Base-by-base conservation (phyloP, 2,113 vertebrate genomes). In the Saccopteryx bilineata region DNA sequence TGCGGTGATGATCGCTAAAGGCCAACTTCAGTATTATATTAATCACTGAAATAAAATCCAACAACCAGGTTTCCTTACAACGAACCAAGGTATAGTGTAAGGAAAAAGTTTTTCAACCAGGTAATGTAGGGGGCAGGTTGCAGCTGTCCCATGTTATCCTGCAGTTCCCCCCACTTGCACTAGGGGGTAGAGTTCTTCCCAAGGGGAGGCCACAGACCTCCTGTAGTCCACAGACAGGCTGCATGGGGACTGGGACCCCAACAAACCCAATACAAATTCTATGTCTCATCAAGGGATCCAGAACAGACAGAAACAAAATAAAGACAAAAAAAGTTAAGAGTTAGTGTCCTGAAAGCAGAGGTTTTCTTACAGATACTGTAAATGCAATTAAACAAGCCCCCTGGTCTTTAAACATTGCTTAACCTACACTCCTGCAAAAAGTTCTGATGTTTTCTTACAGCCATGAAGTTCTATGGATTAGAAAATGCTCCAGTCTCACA, bases 301-400 rank as follows among this genome's bases (percentile, higher is more conserved):
- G 12, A 46, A 78, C 11, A 89, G 48, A 50, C 60, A 63, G 88
- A 84, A 81, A 39, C 13, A 93, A 92, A 72, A 56, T 19, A 90
- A 80, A 69, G 18, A 1, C 7, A 60, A 56, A 65, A 87, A 79
- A 81, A 75, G 33, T 86, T 60, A 92, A 66, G 74, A 86, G 82
- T 75, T 31, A 81, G 1, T 68, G 66, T 87, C 76, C 46, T 82
- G 63, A 19, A 76, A 39, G 95, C 86, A 94, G 79, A 97, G 78
- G 92, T 96, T 96, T 95, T 24, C 93, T 91, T 60, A 96, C 92
- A 97, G 94, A 97, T 92, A 39, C 39, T 39, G 39, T 39, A 88
- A 96, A 98, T 95, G 95, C 66, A 94, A 97, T 98, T 97, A 97
- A 96, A 96, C 52, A 90, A 21, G 50, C 66, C 75, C 68, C 48